Percentiles rank a stretch among this genome's conserved stretches.
phyloP scores from a whole-genome alignment of 2,888 invertebrate genomes.

The Ecdyonurus torrentis region DNA sequence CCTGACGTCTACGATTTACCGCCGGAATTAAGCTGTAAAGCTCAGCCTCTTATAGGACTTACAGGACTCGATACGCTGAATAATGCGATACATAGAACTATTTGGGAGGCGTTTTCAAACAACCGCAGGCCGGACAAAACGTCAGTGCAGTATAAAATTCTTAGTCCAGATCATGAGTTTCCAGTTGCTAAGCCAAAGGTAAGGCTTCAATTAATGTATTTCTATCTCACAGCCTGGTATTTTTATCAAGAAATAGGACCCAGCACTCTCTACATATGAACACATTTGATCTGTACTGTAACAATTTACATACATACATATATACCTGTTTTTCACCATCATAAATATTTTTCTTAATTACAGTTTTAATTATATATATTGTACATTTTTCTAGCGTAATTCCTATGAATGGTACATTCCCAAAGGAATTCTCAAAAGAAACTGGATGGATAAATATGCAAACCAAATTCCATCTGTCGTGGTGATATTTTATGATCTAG shows the following conservation, averaged over 20 bases:
- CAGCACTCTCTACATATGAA: too few species aligned
- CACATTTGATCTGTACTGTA: too few species aligned
- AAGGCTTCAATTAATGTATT: constrained; percentile 5
- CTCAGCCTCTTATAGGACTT: constrained; percentile 73
- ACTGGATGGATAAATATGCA: constrained; percentile 90
- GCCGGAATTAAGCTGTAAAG: constrained; percentile 63
- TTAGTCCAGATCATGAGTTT: constrained; percentile 70
- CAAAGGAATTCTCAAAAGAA: constrained; percentile 81
- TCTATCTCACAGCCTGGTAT: not conserved
- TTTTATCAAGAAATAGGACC: constrained; percentile 4
- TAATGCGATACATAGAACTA: constrained; percentile 73
- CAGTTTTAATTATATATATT: too few species aligned
- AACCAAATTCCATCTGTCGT: constrained; percentile 81
- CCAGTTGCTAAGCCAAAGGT: constrained; percentile 64
- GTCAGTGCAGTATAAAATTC: constrained; percentile 65
- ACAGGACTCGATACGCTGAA: constrained; percentile 72
- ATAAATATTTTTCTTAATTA: too few species aligned
- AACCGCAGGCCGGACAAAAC: constrained; percentile 67
- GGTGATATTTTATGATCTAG: constrained; percentile 89
- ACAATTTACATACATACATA: too few species aligned
- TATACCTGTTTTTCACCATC: too few species aligned
- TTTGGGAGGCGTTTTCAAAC: constrained; percentile 85
- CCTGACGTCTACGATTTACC: constrained; percentile 42
- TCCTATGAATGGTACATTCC: constrained; percentile 94
- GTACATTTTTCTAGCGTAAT: constrained; percentile 41